phyloP scores from a whole-genome alignment of 2,113 vertebrate genomes.

The Amblyopsis rosae region DNA sequence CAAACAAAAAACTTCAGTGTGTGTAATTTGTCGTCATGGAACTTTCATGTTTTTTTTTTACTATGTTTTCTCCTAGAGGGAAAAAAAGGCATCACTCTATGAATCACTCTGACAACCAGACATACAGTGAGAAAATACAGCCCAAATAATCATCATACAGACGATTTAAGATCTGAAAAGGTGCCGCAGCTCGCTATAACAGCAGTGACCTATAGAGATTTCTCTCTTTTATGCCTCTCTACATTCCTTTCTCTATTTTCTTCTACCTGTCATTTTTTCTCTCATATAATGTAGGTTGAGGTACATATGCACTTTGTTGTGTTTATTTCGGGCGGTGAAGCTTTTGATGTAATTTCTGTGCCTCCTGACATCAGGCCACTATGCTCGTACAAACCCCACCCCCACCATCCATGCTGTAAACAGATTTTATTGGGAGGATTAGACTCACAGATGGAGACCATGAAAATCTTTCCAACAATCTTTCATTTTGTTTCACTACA shows the following conservation, averaged over 20 bases:
- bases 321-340: background rate
- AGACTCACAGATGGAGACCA: conserved; percentile 71
- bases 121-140: conserved; percentile 32
- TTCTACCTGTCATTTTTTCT: background rate
- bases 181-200: conserved; percentile 9
- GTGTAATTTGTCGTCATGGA: conserved; percentile 32
- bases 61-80: conserved; percentile 40
- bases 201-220: conserved; percentile 22
- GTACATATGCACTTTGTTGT: conserved; percentile 11
- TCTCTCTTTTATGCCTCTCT: background rate
- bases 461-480: conserved; percentile 60
- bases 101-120: conserved; percentile 27
- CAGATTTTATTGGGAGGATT: conserved; percentile 66
- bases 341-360: conserved; percentile 34
- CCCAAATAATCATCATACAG: conserved; percentile 26
- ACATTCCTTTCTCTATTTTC: background rate
- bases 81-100: conserved; percentile 15
- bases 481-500: conserved; percentile 26
- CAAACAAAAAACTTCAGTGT: conserved; percentile 46
- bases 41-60: conserved; percentile 54
- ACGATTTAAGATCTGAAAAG: conserved; percentile 30
- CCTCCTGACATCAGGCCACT: conserved; percentile 29
- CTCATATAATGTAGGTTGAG: background rate
- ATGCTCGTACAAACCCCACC: background rate
- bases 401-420: conserved; percentile 31